Evolutionary conservation across 2,113 vertebrate genomes (phyloP), one percentile per base, ranked within the genome.

Genomic region (Mormyrus iriodes): DNA sequence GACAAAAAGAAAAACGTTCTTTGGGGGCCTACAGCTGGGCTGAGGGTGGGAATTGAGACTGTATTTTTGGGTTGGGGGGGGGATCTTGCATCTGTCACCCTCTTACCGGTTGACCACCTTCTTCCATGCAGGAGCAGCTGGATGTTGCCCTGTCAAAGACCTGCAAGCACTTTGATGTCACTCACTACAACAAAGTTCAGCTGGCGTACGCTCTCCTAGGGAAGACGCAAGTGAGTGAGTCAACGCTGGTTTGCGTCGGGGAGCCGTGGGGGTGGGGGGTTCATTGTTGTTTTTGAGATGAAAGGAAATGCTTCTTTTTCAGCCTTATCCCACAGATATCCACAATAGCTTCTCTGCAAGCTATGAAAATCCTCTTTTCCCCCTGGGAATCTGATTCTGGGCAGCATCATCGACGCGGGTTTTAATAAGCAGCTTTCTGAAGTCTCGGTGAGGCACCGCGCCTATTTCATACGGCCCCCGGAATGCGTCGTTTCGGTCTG

Each of bases 81-180:
- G 5, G 1, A 27, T 27, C n/a, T 65, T 65, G 55, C 55, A n/a
- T n/a, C 24, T n/a, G n/a, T 61, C 55, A n/a, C 24, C 24, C 55
- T n/a, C 55, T 61, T n/a, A 69, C n/a, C 27, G 27, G 13, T 3
- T 69, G 61, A 69, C 27, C 10, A 69, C 73, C 19, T 88, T 88
- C 79, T 31, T 4, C 90, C 90, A 8, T 93, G n/a, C 92, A 99
- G 98, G 98, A 99, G 91, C 98, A 99, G 90, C 89, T 99, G 92
- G 98, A 99, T 0, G 98, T 99, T 88, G 98, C 98, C 0, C 95
- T 99, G 90, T 99, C 98, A 13, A 99, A 98, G 95, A 99, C 99
- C 92, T 99, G 98, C 92, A 99, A 99, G 95, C 96, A 99, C 95
- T 99, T 99, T 94, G 98, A 99, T 91, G 94, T 98, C 85, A 92